A percentile compares a stretch with the other conserved stretches of the same genome.
Evolutionary conservation across 2,113 vertebrate species (phyloP).

Genomic region (Leuciscus idus): DNA sequence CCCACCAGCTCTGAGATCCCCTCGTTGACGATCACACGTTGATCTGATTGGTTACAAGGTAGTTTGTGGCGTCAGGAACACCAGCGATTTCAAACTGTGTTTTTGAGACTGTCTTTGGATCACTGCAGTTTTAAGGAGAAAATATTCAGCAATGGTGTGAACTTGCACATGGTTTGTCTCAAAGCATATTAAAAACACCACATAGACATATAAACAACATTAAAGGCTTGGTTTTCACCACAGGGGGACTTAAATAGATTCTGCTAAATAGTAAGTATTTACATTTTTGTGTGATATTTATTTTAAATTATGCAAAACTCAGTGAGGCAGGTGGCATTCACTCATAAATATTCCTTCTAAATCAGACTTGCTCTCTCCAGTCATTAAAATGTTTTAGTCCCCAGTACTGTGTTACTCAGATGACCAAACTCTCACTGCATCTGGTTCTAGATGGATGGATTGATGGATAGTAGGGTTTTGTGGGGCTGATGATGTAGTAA

Average conservation of each 20-base stretch:
- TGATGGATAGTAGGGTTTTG: neutral
- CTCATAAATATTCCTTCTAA: neutral
- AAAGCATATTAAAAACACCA: too few relatives aligned
- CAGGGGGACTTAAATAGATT: neutral
- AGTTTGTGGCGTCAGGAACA: too few relatives aligned
- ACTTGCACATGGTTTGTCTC: too few relatives aligned
- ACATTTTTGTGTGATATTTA: neutral
- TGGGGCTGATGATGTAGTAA: neutral
- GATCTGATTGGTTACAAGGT: too few relatives aligned
- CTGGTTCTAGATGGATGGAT: neutral
- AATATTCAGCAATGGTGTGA: too few relatives aligned
- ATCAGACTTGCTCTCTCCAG: neutral
- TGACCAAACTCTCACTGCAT: neutral
- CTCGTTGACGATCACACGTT: too few relatives aligned
- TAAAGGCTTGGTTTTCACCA: too few relatives aligned
- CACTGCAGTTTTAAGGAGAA: too few relatives aligned
- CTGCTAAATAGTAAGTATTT: conserved; percentile 1
- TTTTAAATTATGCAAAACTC: conserved; percentile 8
- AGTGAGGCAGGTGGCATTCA: neutral
- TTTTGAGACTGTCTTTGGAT: too few relatives aligned
- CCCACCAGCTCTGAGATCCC: too few relatives aligned
- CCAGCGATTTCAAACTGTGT: too few relatives aligned
- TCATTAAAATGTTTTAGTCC: neutral
- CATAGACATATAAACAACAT: too few relatives aligned
- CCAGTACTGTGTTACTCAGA: neutral